Percentiles rank a stretch among this genome's conserved stretches.
phyloP scores from a whole-genome alignment of 2,888 invertebrate genomes.

The Phoenoteleia sp. region DNA sequence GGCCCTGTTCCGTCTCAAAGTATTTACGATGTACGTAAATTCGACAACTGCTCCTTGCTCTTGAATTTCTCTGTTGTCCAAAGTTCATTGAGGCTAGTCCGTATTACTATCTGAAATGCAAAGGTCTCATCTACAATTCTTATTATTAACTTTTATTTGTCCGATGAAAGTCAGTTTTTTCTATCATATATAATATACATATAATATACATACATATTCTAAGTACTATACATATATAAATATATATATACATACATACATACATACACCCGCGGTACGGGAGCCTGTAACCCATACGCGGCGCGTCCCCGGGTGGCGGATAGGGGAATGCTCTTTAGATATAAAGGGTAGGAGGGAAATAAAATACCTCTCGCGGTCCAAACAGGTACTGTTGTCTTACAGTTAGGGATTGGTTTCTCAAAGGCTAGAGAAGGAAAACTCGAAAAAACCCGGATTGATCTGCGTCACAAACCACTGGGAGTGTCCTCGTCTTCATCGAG shows the following conservation, averaged over 20 bases:
- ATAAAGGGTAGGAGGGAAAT: too few species aligned
- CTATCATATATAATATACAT: constrained; percentile 66
- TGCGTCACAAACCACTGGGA: not conserved
- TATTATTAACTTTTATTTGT: constrained; percentile 63
- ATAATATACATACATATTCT: constrained; percentile 62
- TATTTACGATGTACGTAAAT: constrained; percentile 50
- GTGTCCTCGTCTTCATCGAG: too few species aligned
- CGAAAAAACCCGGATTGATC: constrained; percentile 3
- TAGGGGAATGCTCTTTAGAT: too few species aligned
- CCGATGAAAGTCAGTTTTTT: constrained; percentile 77
- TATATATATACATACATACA: constrained; percentile 82
- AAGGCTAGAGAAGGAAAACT: constrained; percentile 19
- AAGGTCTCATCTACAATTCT: constrained; percentile 69
- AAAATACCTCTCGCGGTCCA: too few species aligned
- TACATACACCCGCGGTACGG: too few species aligned
- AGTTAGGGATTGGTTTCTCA: constrained; percentile 18
- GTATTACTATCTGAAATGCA: constrained; percentile 71
- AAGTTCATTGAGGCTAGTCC: constrained; percentile 85
- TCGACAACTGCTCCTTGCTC: constrained; percentile 57
- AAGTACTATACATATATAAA: constrained; percentile 49
- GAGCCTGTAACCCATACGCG: too few species aligned
- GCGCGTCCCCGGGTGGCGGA: too few species aligned
- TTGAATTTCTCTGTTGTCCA: constrained; percentile 78
- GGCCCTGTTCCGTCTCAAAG: constrained; percentile 36
- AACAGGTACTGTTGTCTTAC: constrained; percentile 2